Conservation (phyloP, 2,888 invertebrate species). For the Orthosia cruda region DNA sequence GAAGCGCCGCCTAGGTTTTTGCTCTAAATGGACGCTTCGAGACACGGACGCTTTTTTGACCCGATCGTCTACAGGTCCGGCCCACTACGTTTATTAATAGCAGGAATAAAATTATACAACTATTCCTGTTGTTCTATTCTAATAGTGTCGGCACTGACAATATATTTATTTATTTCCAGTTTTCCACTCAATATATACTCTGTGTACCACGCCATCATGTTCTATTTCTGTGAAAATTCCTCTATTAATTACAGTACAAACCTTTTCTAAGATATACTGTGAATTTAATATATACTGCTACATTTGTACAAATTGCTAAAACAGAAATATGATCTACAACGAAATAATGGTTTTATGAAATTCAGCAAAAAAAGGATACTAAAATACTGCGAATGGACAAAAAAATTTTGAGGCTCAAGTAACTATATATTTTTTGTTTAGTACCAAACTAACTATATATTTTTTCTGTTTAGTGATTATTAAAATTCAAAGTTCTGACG, state of each 20-base stretch:
- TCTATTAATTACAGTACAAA: neutral
- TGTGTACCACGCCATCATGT: neutral
- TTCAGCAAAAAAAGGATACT: neutral
- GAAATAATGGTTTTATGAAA: neutral
- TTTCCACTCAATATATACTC: neutral
- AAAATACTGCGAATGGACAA: constrained; percentile 1
- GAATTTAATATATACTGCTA: neutral
- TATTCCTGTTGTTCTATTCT: neutral
- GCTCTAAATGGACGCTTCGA: constrained; percentile 83
- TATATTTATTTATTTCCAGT: neutral
- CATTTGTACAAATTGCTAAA: neutral
- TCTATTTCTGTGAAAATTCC: too few relatives aligned
- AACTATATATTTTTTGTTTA: too few relatives aligned
- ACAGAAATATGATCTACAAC: neutral
- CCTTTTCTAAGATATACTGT: neutral
- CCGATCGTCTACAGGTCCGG: constrained; percentile 29
- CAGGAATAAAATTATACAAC: constrained; percentile 9
- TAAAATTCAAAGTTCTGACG: neutral
- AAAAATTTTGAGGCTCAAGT: too few relatives aligned
- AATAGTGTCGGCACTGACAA: neutral
- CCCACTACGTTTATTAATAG: constrained; percentile 30
- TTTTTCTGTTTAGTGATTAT: too few relatives aligned
- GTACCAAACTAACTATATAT: too few relatives aligned
- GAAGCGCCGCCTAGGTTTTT: constrained; percentile 87
- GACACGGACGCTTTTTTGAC: constrained; percentile 79